phyloP scores from a whole-genome alignment of 2,888 invertebrate species.

The Sinopyrophorus schimmeli region DNA sequence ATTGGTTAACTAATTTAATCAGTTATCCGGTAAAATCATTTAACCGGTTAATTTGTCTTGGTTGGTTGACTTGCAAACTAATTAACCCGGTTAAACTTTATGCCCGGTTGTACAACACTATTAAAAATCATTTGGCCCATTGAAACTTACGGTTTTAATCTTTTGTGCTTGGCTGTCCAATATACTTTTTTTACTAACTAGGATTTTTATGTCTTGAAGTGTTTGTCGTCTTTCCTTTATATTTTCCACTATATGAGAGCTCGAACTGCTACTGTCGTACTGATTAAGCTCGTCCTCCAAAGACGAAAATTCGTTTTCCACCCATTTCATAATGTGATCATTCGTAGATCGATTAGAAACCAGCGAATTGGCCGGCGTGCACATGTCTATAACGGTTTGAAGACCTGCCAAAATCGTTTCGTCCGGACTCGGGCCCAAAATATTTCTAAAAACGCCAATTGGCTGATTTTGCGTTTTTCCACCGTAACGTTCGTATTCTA shows the following conservation, averaged over 20 bases:
- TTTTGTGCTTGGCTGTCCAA: background rate
- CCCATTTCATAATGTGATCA: constrained; percentile 9
- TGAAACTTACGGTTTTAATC: background rate
- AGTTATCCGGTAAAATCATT: too few species aligned
- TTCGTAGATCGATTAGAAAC: background rate
- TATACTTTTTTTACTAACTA: background rate
- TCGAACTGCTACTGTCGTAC: background rate
- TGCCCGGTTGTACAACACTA: too few species aligned
- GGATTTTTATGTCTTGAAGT: background rate
- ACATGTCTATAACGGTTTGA: constrained; percentile 42
- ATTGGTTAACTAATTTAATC: too few species aligned
- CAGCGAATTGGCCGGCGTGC: constrained; percentile 20
- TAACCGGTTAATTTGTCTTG: too few species aligned
- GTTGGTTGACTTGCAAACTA: too few species aligned
- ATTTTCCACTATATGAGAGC: background rate
- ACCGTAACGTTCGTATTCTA: too few species aligned
- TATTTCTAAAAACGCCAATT: constrained; percentile 32
- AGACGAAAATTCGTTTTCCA: constrained; percentile 8
- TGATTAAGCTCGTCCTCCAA: too few species aligned
- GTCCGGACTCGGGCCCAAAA: constrained; percentile 47
- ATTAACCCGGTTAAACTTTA: too few species aligned
- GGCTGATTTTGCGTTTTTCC: too few species aligned
- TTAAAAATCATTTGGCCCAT: too few species aligned
- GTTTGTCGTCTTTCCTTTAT: constrained; percentile 6
- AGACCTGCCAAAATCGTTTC: constrained; percentile 48